Conservation (phyloP, 23 tunicate genomes). For the Trididemnum nubilum region DNA sequence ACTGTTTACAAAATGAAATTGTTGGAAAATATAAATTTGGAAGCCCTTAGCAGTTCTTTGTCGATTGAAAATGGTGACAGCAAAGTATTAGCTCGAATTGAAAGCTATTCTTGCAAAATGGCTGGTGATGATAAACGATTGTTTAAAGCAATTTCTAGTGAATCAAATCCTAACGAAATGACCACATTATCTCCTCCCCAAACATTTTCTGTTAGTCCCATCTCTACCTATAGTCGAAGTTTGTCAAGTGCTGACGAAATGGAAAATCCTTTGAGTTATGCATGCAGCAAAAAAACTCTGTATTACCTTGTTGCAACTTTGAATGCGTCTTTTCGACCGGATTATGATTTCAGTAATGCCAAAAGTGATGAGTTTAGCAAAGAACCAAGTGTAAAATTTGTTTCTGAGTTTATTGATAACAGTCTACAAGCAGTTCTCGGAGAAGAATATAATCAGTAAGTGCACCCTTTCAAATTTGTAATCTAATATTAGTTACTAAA, state of each 20-base stretch:
- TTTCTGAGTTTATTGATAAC: slow-evolving; percentile 67
- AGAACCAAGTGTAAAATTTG: slow-evolving; percentile 80
- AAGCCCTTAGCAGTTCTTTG: slow-evolving; percentile 63
- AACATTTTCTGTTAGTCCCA: slow-evolving; percentile 78
- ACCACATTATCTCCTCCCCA: slow-evolving; percentile 88
- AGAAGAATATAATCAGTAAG: slow-evolving; percentile 46
- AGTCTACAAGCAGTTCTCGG: slow-evolving; percentile 78
- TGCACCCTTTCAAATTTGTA: no score
- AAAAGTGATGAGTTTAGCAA: slow-evolving; percentile 88
- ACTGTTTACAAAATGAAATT: slow-evolving; percentile 86
- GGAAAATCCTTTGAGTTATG: slow-evolving; percentile 72
- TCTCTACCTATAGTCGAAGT: slow-evolving; percentile 31
- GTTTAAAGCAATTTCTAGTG: slow-evolving; percentile 64
- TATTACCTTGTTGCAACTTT: slow-evolving; percentile 88
- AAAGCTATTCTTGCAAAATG: slow-evolving; percentile 97
- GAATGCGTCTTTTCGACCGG: slow-evolving; percentile 93
- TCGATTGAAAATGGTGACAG: slow-evolving; percentile 72
- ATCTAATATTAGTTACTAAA: no score
- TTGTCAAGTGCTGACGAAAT: slow-evolving; percentile 76
- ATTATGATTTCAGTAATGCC: slow-evolving; percentile 93
- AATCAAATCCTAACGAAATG: slow-evolving; percentile 64
- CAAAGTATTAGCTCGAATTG: slow-evolving; percentile 61
- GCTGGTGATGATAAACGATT: slow-evolving; percentile 93
- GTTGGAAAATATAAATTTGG: slow-evolving; percentile 81
- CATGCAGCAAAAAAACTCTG: slow-evolving; percentile 83